Conservation (phyloP, 2,113 vertebrate genomes). For the Labeo catla region DNA sequence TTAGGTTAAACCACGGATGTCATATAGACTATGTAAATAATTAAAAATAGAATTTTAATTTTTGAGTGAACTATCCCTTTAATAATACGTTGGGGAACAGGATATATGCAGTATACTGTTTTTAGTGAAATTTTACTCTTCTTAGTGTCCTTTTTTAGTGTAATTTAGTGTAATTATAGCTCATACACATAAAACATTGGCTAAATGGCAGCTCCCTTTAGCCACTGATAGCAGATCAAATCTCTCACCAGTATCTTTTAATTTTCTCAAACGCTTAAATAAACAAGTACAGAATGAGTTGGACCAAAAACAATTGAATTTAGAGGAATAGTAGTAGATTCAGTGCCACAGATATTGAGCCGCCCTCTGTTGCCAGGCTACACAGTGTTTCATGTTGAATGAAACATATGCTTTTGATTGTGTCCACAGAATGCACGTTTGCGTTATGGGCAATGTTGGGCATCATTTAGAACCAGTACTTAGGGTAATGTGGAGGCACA, state of each 20-base stretch:
- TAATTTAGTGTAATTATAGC: not conserved
- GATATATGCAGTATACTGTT: not conserved
- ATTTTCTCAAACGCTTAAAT: not conserved
- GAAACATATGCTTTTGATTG: not conserved
- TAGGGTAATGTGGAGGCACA: slow-evolving; percentile 43
- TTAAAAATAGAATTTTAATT: too few species aligned
- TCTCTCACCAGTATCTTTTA: not conserved
- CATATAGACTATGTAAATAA: too few species aligned
- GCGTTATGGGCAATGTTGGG: slow-evolving; percentile 42
- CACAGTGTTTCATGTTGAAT: not conserved
- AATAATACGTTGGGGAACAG: not conserved
- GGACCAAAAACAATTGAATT: not conserved
- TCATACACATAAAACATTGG: not conserved
- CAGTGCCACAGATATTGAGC: not conserved
- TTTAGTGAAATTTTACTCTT: not conserved
- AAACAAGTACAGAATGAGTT: not conserved
- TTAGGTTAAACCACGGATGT: too few species aligned
- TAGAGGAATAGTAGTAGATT: not conserved
- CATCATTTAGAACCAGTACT: slow-evolving; percentile 46
- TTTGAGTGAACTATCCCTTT: too few species aligned
- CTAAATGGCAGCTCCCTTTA: not conserved
- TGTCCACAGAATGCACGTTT: slow-evolving; percentile 15
- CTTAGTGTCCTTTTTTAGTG: not conserved
- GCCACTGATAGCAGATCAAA: not conserved
- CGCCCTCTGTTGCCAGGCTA: not conserved